Percentiles rank a stretch among this genome's conserved stretches.
Conservation (phyloP, 64 coral and sea anemone species). For the Catalaphyllia jardinei region DNA sequence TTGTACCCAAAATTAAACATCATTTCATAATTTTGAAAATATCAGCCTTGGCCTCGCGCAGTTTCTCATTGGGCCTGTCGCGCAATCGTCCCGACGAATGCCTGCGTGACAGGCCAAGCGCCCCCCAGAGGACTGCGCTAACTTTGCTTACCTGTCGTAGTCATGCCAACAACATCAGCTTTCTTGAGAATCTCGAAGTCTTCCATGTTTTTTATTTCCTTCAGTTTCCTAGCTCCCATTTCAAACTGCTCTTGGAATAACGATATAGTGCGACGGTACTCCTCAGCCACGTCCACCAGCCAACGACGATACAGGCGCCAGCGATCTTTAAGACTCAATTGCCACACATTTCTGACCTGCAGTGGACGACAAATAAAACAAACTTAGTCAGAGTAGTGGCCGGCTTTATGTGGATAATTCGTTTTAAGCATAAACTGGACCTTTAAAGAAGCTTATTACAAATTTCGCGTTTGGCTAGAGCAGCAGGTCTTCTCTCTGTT, state of each 20-base stretch:
- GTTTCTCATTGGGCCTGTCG: too few relatives aligned
- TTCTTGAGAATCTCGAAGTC: slow-evolving; percentile 73
- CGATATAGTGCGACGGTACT: slow-evolving; percentile 47
- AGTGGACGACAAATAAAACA: neutral
- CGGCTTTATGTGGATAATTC: too few relatives aligned
- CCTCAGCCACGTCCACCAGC: slow-evolving; percentile 30
- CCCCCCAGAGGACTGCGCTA: neutral
- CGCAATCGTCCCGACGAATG: too few relatives aligned
- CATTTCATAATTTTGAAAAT: too few relatives aligned
- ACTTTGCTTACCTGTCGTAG: slow-evolving; percentile 74
- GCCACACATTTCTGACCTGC: slow-evolving; percentile 40
- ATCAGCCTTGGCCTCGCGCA: too few relatives aligned
- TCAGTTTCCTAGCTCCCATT: slow-evolving; percentile 39
- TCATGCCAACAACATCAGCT: slow-evolving; percentile 86
- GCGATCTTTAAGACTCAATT: slow-evolving; percentile 37
- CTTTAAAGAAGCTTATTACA: too few relatives aligned
- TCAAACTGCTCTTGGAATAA: slow-evolving; percentile 55
- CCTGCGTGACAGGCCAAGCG: neutral
- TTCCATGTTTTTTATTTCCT: slow-evolving; percentile 66
- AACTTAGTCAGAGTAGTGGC: too few relatives aligned
- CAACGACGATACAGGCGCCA: slow-evolving; percentile 88
- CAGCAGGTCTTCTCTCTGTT: too few relatives aligned
- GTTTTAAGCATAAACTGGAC: too few relatives aligned
- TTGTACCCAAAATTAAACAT: too few relatives aligned
- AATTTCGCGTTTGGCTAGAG: too few relatives aligned